These are phyloP conservation scores for Scleropages formosus DNA, from an alignment of 2,797 vertebrate species.

Conservation along the genomic window DNA sequence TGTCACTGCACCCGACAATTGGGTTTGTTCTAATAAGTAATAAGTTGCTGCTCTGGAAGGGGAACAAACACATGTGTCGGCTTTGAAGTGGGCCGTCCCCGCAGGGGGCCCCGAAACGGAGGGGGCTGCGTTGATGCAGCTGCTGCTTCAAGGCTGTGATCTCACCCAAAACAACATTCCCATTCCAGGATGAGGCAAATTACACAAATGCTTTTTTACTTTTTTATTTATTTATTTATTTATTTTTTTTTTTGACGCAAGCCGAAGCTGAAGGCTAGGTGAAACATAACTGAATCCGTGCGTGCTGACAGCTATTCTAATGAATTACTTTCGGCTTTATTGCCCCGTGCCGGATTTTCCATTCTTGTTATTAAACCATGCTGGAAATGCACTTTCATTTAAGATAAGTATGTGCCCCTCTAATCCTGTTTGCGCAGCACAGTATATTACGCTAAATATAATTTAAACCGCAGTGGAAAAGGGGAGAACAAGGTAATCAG, in stretches of 20 bases:
- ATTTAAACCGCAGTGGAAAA: constrained; percentile 76
- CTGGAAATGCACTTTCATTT: constrained; percentile 81
- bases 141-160: constrained; percentile 58
- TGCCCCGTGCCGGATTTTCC: constrained; percentile 73
- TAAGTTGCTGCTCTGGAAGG: not conserved
- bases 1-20: not conserved
- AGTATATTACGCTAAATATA: constrained; percentile 77
- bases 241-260: constrained; percentile 44
- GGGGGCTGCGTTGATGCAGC: constrained; percentile 57
- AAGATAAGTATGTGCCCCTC: constrained; percentile 69
- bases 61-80: constrained; percentile 11
- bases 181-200: constrained; percentile 56
- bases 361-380: constrained; percentile 76
- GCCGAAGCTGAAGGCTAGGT: constrained; percentile 41
- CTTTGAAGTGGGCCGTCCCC: constrained; percentile 28
- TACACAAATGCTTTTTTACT: constrained; percentile 57
- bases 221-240: constrained; percentile 45
- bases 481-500: constrained; percentile 72
- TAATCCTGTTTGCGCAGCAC: constrained; percentile 75
- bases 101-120: no score
- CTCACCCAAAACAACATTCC: constrained; percentile 42
- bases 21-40: not conserved
- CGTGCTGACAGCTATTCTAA: constrained; percentile 64
- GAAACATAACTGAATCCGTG: constrained; percentile 57
- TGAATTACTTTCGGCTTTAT: constrained; percentile 79